Evolutionary conservation across 2,797 vertebrate species (phyloP).

Genomic region (Dermochelys coriacea): DNA sequence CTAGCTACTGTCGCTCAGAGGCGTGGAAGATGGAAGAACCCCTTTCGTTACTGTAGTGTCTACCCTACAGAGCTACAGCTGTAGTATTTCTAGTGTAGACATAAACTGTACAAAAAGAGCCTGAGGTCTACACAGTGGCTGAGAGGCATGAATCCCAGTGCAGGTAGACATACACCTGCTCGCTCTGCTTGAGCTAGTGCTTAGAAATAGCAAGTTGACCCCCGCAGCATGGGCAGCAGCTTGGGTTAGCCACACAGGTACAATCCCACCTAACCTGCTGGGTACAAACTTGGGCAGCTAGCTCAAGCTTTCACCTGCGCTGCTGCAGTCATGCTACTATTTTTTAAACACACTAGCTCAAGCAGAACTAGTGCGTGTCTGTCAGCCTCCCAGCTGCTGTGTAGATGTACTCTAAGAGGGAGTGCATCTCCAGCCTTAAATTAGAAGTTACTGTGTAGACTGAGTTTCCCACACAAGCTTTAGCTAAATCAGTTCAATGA

Average conservation of each 20-base stretch:
- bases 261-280: neutral
- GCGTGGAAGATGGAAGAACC: neutral
- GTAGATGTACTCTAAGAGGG: neutral
- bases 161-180: too few relatives aligned
- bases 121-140: too few relatives aligned
- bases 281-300: neutral
- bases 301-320: neutral
- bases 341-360: neutral
- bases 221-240: neutral
- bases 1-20: neutral
- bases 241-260: neutral
- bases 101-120: too few relatives aligned
- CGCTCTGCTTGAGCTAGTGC: too few relatives aligned
- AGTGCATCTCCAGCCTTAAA: constrained; percentile 27
- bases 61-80: neutral
- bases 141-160: too few relatives aligned
- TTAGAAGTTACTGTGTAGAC: constrained; percentile 52
- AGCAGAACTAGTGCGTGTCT: neutral
- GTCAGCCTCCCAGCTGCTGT: neutral
- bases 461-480: constrained; percentile 32
- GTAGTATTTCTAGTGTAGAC: neutral
- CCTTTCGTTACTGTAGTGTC: neutral
- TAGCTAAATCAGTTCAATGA: constrained; percentile 13
- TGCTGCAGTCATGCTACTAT: neutral
- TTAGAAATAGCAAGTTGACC: neutral